Evolutionary conservation across 1,140 invertebrate genomes (phyloP).

Genomic region (Drosophila truncata): DNA sequence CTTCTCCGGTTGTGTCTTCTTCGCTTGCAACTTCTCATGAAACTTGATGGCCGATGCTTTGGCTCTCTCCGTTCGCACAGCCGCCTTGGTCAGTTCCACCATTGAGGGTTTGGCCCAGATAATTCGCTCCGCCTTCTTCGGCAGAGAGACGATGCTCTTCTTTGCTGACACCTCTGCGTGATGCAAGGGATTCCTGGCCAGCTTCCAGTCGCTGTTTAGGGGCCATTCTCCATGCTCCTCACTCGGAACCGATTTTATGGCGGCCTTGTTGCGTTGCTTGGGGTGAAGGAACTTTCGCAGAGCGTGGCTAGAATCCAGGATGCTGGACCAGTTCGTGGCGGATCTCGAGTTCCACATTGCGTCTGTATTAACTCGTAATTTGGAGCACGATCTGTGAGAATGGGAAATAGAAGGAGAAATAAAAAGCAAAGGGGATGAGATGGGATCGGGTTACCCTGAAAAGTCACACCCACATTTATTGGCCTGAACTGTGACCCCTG

Average conservation of each 20-base stretch:
- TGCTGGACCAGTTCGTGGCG: not conserved
- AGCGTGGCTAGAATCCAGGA: conserved; percentile 16
- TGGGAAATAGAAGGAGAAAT: not conserved
- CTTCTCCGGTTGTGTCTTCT: not conserved
- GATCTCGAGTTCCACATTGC: not conserved
- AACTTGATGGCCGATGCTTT: not conserved
- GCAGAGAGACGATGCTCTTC: not conserved
- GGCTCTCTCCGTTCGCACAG: conserved; percentile 1
- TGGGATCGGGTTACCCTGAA: not conserved
- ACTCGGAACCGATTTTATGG: too few species aligned
- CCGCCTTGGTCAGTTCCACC: not conserved
- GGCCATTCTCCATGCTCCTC: not conserved
- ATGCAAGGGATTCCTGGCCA: conserved; percentile 33
- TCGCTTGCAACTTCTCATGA: not conserved
- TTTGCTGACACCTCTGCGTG: not conserved
- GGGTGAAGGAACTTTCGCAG: conserved; percentile 3
- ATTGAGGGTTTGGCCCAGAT: conserved; percentile 7
- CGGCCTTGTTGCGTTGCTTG: not conserved
- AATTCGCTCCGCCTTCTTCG: conserved; percentile 13
- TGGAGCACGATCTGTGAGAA: not conserved
- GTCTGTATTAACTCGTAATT: not conserved
- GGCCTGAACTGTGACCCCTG: conserved; percentile 18
- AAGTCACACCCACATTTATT: conserved; percentile 45
- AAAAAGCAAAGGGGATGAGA: not conserved
- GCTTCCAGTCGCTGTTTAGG: conserved; percentile 38